phyloP scores from a whole-genome alignment of 2,888 invertebrate genomes.

The Cephus sareptanus region DNA sequence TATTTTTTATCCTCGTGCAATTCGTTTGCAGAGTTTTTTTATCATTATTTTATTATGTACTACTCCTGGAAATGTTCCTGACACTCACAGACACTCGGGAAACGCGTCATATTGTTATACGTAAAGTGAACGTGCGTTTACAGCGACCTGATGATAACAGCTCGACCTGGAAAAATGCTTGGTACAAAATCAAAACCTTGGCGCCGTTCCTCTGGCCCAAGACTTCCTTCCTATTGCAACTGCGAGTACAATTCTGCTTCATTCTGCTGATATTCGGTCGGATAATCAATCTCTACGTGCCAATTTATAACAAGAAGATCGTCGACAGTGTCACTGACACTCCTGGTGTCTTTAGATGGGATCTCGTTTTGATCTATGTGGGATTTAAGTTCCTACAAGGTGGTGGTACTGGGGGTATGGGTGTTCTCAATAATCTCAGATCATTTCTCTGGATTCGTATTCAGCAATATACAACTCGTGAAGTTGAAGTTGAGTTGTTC shows the following conservation, averaged over 20 bases:
- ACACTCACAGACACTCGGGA: not conserved
- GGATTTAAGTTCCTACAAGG: slow-evolving; percentile 94
- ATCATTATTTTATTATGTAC: not conserved
- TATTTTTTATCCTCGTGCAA: not conserved
- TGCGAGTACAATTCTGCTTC: slow-evolving; percentile 86
- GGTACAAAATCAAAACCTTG: slow-evolving; percentile 81
- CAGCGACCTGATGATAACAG: slow-evolving; percentile 69
- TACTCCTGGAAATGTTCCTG: not conserved
- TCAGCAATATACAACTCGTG: slow-evolving; percentile 94
- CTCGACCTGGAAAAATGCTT: slow-evolving; percentile 84
- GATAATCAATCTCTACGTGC: slow-evolving; percentile 90
- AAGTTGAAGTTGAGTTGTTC: slow-evolving; percentile 78
- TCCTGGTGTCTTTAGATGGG: slow-evolving; percentile 76
- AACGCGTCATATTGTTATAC: slow-evolving; percentile 1
- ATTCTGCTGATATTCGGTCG: slow-evolving; percentile 81
- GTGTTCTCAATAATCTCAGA: slow-evolving; percentile 90
- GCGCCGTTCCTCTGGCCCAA: slow-evolving; percentile 96
- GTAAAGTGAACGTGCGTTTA: slow-evolving; percentile 24
- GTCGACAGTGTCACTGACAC: slow-evolving; percentile 64
- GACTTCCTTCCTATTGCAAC: slow-evolving; percentile 80
- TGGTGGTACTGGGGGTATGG: slow-evolving; percentile 92
- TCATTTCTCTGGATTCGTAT: slow-evolving; percentile 95
- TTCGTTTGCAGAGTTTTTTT: not conserved
- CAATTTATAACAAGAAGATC: slow-evolving; percentile 92
- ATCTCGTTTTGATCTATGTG: slow-evolving; percentile 88